phyloP scores from a whole-genome alignment of 2,797 vertebrate species.

The Melanotaenia nigrans region DNA sequence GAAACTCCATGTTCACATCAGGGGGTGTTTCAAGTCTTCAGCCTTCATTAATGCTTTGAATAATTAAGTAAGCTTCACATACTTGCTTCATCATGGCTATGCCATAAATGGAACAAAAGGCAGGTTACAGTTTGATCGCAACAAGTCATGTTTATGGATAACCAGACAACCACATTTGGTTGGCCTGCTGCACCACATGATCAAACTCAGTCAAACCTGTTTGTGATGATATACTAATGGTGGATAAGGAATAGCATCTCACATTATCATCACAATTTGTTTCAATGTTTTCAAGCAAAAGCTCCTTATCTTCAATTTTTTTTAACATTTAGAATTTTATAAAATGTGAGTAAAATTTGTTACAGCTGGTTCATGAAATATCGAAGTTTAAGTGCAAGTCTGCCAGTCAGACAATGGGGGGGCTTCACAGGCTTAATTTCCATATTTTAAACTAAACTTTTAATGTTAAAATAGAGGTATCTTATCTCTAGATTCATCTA shows the following conservation, averaged over 20 bases:
- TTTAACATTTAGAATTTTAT: no score
- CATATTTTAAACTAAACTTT: no score
- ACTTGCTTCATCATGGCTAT: slow-evolving; percentile 20
- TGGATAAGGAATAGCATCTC: slow-evolving; percentile 4
- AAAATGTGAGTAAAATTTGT: no score
- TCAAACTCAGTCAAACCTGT: slow-evolving; percentile 23
- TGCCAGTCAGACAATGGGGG: no score
- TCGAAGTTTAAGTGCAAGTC: no score
- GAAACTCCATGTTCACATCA: slow-evolving; percentile 74
- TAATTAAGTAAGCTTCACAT: slow-evolving; percentile 53
- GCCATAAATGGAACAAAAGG: slow-evolving; percentile 12
- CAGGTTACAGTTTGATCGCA: slow-evolving; percentile 52
- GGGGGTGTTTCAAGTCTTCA: slow-evolving; percentile 77
- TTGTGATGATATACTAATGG: slow-evolving; percentile 19
- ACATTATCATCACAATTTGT: slow-evolving; percentile 5
- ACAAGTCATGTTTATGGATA: slow-evolving; percentile 69
- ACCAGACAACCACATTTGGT: slow-evolving; percentile 14
- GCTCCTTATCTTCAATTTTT: no score
- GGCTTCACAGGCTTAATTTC: no score
- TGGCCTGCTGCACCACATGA: slow-evolving; percentile 9
- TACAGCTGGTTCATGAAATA: no score
- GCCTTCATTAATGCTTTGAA: slow-evolving; percentile 76
- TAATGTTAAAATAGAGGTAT: no score
- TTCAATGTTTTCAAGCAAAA: no score
- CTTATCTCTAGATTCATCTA: no score